phyloP scores from a whole-genome alignment of 1,140 invertebrate genomes.

The Drosophila pruinosa region DNA sequence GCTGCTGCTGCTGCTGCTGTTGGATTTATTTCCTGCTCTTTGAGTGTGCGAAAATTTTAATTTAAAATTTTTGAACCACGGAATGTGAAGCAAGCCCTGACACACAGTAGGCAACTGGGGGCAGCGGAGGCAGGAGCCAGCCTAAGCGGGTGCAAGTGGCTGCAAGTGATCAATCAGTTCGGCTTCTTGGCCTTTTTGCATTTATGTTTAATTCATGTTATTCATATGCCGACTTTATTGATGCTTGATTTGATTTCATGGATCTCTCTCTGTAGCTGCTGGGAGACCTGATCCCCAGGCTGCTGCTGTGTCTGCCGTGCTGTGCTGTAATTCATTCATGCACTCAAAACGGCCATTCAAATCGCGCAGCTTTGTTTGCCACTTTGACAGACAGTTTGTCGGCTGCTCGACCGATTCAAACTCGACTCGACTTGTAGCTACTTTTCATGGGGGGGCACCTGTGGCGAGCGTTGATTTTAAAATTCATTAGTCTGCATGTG shows the following conservation, averaged over 20 bases:
- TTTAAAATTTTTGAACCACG: conserved; percentile 58
- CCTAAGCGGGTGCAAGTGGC: conserved; percentile 59
- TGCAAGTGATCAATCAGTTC: conserved; percentile 77
- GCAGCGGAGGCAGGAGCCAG: neutral
- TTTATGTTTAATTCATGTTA: conserved; percentile 82
- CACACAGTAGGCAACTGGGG: neutral
- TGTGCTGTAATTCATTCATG: conserved; percentile 76
- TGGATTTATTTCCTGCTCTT: conserved; percentile 79
- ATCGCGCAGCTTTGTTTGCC: conserved; percentile 52
- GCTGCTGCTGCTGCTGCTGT: conserved; percentile 33
- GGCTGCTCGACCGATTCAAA: conserved; percentile 38
- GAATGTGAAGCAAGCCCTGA: conserved; percentile 25
- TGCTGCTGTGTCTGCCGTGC: neutral
- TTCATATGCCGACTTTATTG: conserved; percentile 80
- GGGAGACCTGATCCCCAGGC: conserved; percentile 6
- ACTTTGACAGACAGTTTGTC: conserved; percentile 81
- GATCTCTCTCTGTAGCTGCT: neutral
- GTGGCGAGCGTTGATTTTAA: conserved; percentile 82
- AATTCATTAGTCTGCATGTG: conserved; percentile 82
- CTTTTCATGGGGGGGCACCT: conserved; percentile 49
- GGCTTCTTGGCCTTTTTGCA: conserved; percentile 60
- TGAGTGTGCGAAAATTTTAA: conserved; percentile 78
- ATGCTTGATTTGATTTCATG: conserved; percentile 75
- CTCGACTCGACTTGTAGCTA: conserved; percentile 3
- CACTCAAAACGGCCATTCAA: conserved; percentile 66